Percentiles rank a stretch among this genome's conserved stretches.
Evolutionary conservation across 2,888 invertebrate species (phyloP).

Genomic region (Cryptops parisi): DNA sequence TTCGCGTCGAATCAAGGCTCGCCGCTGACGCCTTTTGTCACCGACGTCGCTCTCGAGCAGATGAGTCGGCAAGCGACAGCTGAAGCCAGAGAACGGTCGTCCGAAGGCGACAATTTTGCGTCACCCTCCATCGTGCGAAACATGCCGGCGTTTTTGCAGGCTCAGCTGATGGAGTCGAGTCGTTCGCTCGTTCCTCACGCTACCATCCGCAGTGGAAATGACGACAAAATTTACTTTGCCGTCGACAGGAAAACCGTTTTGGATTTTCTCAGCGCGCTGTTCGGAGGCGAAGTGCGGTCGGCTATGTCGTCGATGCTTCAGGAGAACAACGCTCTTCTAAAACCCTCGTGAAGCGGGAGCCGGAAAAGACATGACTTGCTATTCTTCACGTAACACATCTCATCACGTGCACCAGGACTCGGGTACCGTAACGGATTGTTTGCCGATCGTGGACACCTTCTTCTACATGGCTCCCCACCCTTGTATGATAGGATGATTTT

Average conservation of each 20-base stretch:
- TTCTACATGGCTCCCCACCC: no score
- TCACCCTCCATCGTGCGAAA: neutral
- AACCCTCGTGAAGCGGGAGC: no score
- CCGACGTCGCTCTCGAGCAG: neutral
- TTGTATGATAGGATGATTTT: no score
- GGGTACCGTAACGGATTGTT: no score
- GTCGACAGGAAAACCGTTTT: constrained; percentile 10
- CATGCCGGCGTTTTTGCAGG: neutral
- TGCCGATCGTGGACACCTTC: no score
- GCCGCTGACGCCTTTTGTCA: neutral
- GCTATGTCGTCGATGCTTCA: constrained; percentile 1
- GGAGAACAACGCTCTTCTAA: constrained; percentile 2
- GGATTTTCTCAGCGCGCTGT: constrained; percentile 6
- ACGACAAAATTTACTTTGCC: constrained; percentile 13
- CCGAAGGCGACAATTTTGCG: neutral
- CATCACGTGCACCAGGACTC: no score
- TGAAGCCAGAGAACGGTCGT: neutral
- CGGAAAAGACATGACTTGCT: no score
- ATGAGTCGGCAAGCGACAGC: neutral
- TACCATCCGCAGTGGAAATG: neutral
- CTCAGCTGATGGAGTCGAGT: neutral
- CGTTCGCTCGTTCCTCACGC: constrained; percentile 2
- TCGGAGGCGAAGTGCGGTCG: constrained; percentile 1
- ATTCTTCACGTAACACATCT: no score
- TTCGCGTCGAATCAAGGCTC: neutral